Percentiles rank a stretch among this genome's conserved stretches.
phyloP scores from a whole-genome alignment of 2,113 vertebrate genomes.

The Pimephales promelas region DNA sequence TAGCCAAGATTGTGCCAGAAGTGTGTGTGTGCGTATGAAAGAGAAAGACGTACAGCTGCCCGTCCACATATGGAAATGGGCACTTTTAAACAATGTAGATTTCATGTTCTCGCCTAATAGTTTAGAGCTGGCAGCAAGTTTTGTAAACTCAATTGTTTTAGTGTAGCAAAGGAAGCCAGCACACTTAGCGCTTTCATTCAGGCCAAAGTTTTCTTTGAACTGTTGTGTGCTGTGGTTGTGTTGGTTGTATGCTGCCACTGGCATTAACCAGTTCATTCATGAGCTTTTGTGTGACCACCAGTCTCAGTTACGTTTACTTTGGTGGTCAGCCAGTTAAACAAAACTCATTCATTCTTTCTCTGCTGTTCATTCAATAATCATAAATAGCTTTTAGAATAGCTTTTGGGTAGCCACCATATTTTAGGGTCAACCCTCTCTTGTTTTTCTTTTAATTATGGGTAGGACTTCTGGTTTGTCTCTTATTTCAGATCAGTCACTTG shows the following conservation, averaged over 20 bases:
- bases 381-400: not conserved
- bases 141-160: slow-evolving; percentile 6
- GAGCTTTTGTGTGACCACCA: not conserved
- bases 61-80: not conserved
- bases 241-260: not conserved
- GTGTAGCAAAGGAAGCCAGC: slow-evolving; percentile 18
- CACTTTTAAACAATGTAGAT: slow-evolving; percentile 18
- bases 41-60: slow-evolving; percentile 16
- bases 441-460: slow-evolving; percentile 9
- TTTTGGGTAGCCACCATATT: not conserved
- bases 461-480: not conserved
- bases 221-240: not conserved
- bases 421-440: not conserved
- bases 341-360: slow-evolving; percentile 12
- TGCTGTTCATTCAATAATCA: not conserved
- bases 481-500: not conserved
- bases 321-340: slow-evolving; percentile 14
- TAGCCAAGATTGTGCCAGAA: not conserved
- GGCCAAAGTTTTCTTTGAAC: slow-evolving; percentile 18
- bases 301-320: slow-evolving; percentile 19
- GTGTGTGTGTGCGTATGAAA: slow-evolving; percentile 5
- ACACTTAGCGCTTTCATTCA: not conserved
- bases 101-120: slow-evolving; percentile 15
- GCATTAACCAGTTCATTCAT: slow-evolving; percentile 45
- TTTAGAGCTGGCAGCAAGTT: not conserved